Base-by-base conservation (phyloP, 2,797 vertebrate species). In the Sebastes minor region DNA sequence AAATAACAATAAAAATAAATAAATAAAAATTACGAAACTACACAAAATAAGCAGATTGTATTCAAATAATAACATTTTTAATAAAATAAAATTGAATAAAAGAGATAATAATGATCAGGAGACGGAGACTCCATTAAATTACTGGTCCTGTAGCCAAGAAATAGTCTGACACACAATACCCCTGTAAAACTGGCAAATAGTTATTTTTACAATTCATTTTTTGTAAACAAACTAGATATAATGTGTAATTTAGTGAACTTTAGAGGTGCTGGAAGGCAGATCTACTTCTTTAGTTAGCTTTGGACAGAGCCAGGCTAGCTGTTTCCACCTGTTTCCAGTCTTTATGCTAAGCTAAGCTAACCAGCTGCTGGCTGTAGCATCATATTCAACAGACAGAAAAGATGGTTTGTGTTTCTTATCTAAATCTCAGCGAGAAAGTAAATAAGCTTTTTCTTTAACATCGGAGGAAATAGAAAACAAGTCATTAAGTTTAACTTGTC, bases 341-440 rank as follows among this genome's bases (percentile, higher is more conserved):
- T 11, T 56, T 28, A 42, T 28, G 71, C 72, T 74, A 63, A 63
- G 46, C 72, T 74, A 64, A 35, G 59, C 42, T 64, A 74, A 74
- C 32, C 30, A 32, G 30, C 1, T 32, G 30, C 30, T 65, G 22
- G n/a, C n/a, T 23, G 3, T 32, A 9, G 25, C 4, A 0, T 62
- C 10, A 20, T 13, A 27, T 53, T 73, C 9, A 30, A 32, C 2
- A 1, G 20, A 13, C 46, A 25, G 30, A 27, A 27, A 27, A 27
- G 27, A n/a, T n/a, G 25, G 16, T 46, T 67, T 64, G 30, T 56
- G 1, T 74, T 49, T 33, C 16, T 38, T 28, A 12, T 20, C 27
- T 49, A 20, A 46, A 55, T n/a, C 23, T 16, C 56, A 16, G 23
- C 4, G 7, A 59, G 23, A 59, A 27, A 18, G 56, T 0, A 2